These are phyloP conservation scores for Stigmatopora argus DNA, from an alignment of 2,113 vertebrate species.

Conservation along the genomic window DNA sequence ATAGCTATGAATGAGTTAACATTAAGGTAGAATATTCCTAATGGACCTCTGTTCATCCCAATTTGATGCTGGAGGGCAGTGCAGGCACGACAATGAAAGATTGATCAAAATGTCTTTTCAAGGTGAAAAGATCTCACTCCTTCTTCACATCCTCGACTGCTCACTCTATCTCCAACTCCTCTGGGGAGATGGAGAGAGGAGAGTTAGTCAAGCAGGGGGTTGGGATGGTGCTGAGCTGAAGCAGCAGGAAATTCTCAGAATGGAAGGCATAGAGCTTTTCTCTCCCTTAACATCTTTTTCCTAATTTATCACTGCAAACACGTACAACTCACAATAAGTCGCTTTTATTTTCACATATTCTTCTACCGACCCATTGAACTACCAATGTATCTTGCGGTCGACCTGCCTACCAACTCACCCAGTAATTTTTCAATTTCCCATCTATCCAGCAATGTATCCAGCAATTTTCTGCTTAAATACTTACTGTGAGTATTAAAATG, in stretches of 20 bases:
- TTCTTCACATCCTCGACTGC: slow-evolving; percentile 39
- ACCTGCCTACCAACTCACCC: not conserved
- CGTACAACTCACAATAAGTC: not conserved
- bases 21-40: no score
- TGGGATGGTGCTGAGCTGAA: not conserved
- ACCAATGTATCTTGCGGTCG: no score
- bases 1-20: no score
- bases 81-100: slow-evolving; percentile 44
- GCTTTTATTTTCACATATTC: not conserved
- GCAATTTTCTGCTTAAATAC: no score
- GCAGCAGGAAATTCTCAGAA: slow-evolving; percentile 34
- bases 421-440: not conserved
- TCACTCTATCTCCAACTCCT: not conserved
- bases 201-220: not conserved
- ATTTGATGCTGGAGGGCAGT: slow-evolving; percentile 2
- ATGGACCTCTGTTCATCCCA: no score
- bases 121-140: slow-evolving; percentile 50
- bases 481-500: no score
- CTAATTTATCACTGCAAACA: not conserved
- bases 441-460: no score
- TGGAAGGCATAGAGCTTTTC: slow-evolving; percentile 20
- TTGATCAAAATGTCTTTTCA: slow-evolving; percentile 55
- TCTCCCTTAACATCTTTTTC: slow-evolving; percentile 7
- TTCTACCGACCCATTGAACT: not conserved
- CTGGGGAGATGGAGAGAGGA: not conserved